Evolutionary conservation across 1,140 invertebrate genomes (phyloP), one percentile per base, ranked within the genome.

Genomic region (Drosophila truncata): DNA sequence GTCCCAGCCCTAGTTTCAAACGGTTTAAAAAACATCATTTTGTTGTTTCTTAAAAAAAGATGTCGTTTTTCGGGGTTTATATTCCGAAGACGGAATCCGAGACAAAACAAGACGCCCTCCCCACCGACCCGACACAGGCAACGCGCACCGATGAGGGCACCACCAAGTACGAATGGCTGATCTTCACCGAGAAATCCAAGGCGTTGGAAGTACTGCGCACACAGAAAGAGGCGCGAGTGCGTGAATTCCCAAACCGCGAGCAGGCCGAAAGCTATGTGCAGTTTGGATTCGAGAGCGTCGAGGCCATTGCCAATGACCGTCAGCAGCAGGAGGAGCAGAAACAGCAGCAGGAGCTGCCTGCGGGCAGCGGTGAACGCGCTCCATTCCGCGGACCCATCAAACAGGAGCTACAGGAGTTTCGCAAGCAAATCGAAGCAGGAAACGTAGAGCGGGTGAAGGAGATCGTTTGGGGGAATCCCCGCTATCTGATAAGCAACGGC

Each of bases 401-500:
- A 16, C 96, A 97, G 82, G 97, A 98, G 65, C 94, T 98, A 62
- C 95, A 96, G 6, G 93, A 95, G 47, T 95, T 98, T 60, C 94
- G 97, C 18, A 97, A 96, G 91, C 91, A 94, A 2, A 97, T 98
- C 41, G 97, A 98, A 93, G 94, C 92, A 16, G 97, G 96, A 1
- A 94, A 97, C 75, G 76, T 95, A 2, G 93, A 95, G 14, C 93
- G 92, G 2, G 95, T 98, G 0, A 94, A 94, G 64, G 93, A 94
- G 25, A 93, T 94, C 16, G 94, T 96, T n/a, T 97, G 96, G 96
- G 94, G 95, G 59, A 98, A 98, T 94, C 98, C 98, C 0, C 93
- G 97, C 50, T 97, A 96, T 93, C 94, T 99, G n/a, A 95, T 99
- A 66, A 96, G 97, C 88, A 96, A 95, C 91, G 97, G 97, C 25